phyloP scores from a whole-genome alignment of 2,797 vertebrate species.

The Gallinago stenura region DNA sequence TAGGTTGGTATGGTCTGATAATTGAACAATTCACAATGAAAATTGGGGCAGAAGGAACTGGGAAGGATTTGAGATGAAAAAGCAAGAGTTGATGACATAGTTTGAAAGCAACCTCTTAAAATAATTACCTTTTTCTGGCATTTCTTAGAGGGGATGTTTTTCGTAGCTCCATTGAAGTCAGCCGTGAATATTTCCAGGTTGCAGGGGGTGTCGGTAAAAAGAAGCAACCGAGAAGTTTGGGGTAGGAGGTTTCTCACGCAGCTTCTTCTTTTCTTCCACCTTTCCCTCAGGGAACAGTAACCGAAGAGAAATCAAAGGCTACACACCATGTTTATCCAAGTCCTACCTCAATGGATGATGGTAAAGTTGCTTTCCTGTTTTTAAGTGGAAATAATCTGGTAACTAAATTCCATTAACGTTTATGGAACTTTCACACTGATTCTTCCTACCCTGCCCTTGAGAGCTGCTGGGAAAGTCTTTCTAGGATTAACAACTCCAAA shows the following conservation, averaged over 20 bases:
- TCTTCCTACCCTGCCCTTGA: background rate
- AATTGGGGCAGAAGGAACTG: background rate
- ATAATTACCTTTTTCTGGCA: background rate
- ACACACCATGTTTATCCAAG: conserved; percentile 93
- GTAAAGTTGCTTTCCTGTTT: conserved; percentile 70
- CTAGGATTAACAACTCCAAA: background rate
- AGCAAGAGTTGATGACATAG: background rate
- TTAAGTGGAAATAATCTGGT: background rate
- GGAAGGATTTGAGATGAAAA: background rate
- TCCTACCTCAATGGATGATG: conserved; percentile 89
- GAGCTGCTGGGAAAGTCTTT: background rate
- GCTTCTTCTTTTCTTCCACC: background rate
- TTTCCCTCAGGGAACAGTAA: conserved; percentile 88
- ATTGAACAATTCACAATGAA: background rate
- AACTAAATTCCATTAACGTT: background rate
- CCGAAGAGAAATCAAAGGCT: conserved; percentile 95
- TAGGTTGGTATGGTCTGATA: background rate
- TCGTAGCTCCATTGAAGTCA: fast-evolving
- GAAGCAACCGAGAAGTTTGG: background rate
- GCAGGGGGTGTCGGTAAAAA: background rate
- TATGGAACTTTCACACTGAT: fast-evolving
- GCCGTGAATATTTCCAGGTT: background rate
- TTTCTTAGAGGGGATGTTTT: background rate
- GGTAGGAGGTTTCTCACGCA: background rate
- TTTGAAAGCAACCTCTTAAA: background rate